A percentile compares a stretch with the other conserved stretches of the same genome.
phyloP scores from a whole-genome alignment of 1,140 invertebrate genomes.

The Bombus impatiens region DNA sequence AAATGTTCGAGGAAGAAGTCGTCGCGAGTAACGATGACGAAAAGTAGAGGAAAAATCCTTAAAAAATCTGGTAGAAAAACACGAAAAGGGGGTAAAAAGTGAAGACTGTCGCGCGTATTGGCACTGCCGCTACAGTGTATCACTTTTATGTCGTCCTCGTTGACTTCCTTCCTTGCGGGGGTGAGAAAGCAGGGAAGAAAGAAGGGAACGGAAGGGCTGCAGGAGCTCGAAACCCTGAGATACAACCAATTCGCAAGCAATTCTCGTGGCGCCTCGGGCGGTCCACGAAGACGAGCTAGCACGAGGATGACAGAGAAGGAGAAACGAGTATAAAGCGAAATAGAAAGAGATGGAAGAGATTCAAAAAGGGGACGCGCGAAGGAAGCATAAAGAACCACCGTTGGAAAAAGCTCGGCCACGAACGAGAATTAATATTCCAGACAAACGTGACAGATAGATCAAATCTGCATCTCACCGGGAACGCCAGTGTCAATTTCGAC shows the following conservation, averaged over 20 bases:
- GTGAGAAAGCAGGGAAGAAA: neutral
- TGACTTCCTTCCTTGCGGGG: slow-evolving; percentile 59
- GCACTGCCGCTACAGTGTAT: slow-evolving; percentile 41
- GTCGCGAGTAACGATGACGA: neutral
- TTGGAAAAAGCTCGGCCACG: slow-evolving; percentile 60
- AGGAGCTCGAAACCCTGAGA: slow-evolving; percentile 66
- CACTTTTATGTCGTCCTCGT: slow-evolving; percentile 45
- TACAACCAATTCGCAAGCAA: slow-evolving; percentile 76
- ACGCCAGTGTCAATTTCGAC: slow-evolving; percentile 78
- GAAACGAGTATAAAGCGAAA: neutral
- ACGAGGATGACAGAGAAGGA: slow-evolving; percentile 41
- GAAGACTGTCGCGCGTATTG: slow-evolving; percentile 24
- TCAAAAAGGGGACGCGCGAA: slow-evolving; percentile 35
- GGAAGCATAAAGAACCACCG: slow-evolving; percentile 62
- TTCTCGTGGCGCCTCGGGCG: slow-evolving; percentile 73
- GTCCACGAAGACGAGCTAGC: slow-evolving; percentile 56
- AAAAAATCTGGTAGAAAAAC: neutral
- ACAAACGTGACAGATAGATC: slow-evolving; percentile 81
- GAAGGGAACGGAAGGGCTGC: slow-evolving; percentile 35
- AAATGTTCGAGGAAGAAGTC: neutral
- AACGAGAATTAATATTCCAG: slow-evolving; percentile 80
- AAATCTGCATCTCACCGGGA: slow-evolving; percentile 80
- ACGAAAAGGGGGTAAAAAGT: neutral
- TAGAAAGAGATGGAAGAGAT: neutral
- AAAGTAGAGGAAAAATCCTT: too few species aligned